Evolutionary conservation across 2,113 vertebrate genomes (phyloP).

Genomic region (Apodemus speciosus): DNA sequence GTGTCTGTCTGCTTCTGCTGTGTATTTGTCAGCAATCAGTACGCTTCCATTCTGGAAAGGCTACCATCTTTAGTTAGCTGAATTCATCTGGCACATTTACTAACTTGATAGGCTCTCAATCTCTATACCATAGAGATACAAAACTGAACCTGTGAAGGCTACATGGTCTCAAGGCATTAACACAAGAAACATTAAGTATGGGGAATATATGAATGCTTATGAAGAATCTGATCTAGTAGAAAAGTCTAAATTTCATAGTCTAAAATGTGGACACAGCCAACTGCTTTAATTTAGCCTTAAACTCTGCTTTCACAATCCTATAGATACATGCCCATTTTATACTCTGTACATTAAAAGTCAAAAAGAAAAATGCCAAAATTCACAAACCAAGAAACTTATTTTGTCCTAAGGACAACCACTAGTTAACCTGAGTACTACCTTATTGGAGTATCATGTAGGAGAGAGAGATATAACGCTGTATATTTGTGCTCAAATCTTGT

Average conservation of each 20-base stretch:
- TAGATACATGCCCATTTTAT: not conserved
- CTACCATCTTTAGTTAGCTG: not conserved
- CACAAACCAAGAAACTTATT: constrained; percentile 9
- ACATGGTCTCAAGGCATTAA: not conserved
- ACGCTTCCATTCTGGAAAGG: constrained; percentile 18
- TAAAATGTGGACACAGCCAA: constrained; percentile 6
- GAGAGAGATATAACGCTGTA: not conserved
- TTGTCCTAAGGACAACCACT: not conserved
- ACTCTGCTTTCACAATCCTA: not conserved
- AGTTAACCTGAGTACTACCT: not conserved
- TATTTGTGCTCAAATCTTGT: not conserved
- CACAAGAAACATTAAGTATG: not conserved
- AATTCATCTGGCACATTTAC: constrained; percentile 33
- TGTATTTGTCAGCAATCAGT: not conserved
- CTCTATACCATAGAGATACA: not conserved
- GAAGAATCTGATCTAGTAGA: not conserved
- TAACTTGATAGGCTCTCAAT: not conserved
- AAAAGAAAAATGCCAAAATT: constrained; percentile 1
- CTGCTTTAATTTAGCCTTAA: not conserved
- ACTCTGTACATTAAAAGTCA: not conserved
- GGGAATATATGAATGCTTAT: not conserved
- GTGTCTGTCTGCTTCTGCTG: not conserved
- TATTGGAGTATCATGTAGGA: not conserved
- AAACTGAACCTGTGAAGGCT: not conserved
- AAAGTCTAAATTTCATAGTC: not conserved